Base-by-base conservation (phyloP, 2,113 vertebrate genomes). In the Malurus elegans region DNA sequence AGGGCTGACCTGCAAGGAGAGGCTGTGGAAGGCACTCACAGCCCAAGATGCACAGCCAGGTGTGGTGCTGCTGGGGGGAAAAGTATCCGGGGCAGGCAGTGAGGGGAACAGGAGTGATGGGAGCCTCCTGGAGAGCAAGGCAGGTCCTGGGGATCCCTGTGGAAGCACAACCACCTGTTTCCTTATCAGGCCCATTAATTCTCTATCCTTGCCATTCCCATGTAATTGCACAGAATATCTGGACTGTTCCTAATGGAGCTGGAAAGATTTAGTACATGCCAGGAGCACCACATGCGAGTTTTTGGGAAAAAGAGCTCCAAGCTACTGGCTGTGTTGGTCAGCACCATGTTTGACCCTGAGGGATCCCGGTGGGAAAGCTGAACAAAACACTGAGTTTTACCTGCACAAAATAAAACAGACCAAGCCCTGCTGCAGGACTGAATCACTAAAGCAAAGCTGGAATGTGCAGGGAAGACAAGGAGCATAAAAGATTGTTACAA, bases 231-330 rank as follows among this genome's bases (percentile, higher is more conserved):
- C 44, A 70, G 71, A 78, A 73, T 83, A 31, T 15, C 10, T 62
- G 34, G 47, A 24, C 21, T 69, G 26, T 15, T 89, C 42, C 38
- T 86, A 76, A 64, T 4, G 14, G 64, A 92, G 42, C 64, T 78
- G 75, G 61, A 90, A 85, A 88, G 62, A 72, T 92, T 76, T 62
- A 90, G 38, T 53, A 69, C 0, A 4, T 36, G 44, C 32, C 57
- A 57, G 45, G 42, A 19, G 36, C 3, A 18, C 54, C 47, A 50
- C 2, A 0, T 32, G 36, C 0, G 0, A 42, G 24, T 10, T 91
- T 47, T 70, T 69, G 40, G 58, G 67, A 45, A 66, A 47, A 45
- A 2, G 38, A 85, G 29, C 65, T 60, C 32, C 34, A 23, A 65
- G 57, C 8, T 34, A 24, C 36, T 40, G 21, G 8, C 40, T 26